Evolutionary conservation across 2,797 vertebrate genomes (phyloP).

Genomic region (Argya squamiceps): DNA sequence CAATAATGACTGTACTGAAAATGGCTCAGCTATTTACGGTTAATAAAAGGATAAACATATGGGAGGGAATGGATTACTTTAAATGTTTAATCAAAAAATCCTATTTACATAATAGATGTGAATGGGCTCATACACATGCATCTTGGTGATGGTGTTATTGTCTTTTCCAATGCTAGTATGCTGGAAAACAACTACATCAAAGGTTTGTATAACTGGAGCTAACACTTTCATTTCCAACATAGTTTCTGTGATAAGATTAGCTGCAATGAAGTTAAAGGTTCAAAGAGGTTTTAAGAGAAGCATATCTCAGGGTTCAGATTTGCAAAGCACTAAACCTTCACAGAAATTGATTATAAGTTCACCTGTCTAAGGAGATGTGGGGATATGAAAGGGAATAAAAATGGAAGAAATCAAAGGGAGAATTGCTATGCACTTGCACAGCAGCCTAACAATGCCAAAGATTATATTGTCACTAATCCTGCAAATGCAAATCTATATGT

Average conservation of each 20-base stretch:
- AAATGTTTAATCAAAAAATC: slow-evolving; percentile 31
- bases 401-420: background rate
- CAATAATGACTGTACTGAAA: background rate
- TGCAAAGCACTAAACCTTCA: background rate
- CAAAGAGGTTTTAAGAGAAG: background rate
- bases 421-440: background rate
- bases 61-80: background rate
- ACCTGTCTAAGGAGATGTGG: background rate
- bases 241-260: background rate
- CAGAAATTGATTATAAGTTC: background rate
- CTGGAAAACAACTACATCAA: background rate
- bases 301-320: background rate
- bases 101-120: background rate
- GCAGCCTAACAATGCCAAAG: background rate
- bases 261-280: background rate
- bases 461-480: background rate
- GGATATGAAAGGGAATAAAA: background rate
- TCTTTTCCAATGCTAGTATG: background rate
- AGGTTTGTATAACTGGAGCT: background rate
- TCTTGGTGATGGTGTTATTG: background rate
- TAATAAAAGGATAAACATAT: background rate
- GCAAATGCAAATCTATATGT: background rate
- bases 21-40: background rate
- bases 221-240: background rate
- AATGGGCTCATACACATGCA: background rate